These are phyloP conservation scores for Brachionus asplanchnoidis DNA, from an alignment of 1,140 invertebrate species.

Conservation along the genomic window DNA sequence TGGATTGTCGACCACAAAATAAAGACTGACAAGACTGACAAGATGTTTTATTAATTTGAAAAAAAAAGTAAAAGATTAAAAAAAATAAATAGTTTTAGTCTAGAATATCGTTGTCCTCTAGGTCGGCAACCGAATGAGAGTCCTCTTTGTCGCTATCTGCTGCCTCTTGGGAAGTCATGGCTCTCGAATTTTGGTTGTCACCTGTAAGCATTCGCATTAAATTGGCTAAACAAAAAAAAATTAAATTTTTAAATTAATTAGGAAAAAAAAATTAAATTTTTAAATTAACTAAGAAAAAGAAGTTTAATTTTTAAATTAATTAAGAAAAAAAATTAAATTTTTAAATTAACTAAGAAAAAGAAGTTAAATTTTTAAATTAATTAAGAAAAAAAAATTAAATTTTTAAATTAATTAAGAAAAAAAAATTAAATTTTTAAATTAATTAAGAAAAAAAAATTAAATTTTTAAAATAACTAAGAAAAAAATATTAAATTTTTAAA, in stretches of 20 bases:
- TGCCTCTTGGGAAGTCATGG: not conserved
- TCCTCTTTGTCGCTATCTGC: not conserved
- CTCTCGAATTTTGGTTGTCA: not conserved
- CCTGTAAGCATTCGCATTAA: not conserved
- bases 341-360: no score
- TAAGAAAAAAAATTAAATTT: not conserved
- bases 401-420: no score
- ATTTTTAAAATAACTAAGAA: not conserved
- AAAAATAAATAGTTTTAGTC: slow-evolving; percentile 19
- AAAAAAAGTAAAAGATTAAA: not conserved
- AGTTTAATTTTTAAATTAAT: not conserved
- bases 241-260: not conserved
- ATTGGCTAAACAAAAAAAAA: not conserved
- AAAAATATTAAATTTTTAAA: slow-evolving; percentile 4
- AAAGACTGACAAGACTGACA: not conserved
- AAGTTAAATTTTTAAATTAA: not conserved
- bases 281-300: no score
- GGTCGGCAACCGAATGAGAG: not conserved
- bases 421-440: not conserved
- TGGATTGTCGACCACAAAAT: not conserved
- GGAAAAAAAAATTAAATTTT: no score
- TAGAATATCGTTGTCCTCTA: slow-evolving; percentile 10
- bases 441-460: not conserved
- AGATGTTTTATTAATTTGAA: not conserved
- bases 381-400: slow-evolving; percentile 5